phyloP scores from a whole-genome alignment of 2,113 vertebrate species.

The Callipepla californica region DNA sequence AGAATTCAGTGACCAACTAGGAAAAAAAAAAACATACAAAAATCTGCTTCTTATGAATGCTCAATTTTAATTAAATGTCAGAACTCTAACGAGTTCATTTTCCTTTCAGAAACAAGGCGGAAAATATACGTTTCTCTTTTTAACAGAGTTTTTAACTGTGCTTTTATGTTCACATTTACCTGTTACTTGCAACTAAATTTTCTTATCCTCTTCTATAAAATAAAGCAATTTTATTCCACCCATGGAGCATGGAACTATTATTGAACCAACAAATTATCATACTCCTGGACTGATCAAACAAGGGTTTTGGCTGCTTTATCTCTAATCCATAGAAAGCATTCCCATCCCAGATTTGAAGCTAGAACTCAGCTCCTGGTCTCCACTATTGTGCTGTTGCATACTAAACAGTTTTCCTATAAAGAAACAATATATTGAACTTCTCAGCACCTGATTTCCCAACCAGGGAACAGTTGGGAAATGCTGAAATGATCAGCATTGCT shows the following conservation, averaged over 20 bases:
- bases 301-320: neutral
- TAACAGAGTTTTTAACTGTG: neutral
- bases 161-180: neutral
- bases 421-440: neutral
- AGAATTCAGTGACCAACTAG: neutral
- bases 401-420: neutral
- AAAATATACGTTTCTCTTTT: neutral
- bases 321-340: neutral
- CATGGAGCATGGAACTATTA: neutral
- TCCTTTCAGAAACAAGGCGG: neutral
- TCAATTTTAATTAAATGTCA: conserved; percentile 25
- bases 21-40: neutral
- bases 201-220: neutral
- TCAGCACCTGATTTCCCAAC: neutral
- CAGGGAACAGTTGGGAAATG: no score
- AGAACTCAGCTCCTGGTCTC: fast-evolving
- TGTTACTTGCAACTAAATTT: neutral
- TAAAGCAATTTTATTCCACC: neutral
- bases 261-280: conserved; percentile 2
- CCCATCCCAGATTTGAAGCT: neutral
- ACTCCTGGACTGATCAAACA: neutral
- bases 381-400: neutral
- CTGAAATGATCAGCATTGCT: neutral
- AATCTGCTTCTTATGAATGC: neutral
- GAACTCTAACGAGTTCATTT: neutral